These are phyloP conservation scores for Chelonoidis abingdonii DNA, from an alignment of 2,113 vertebrate species.

Conservation along the genomic window DNA sequence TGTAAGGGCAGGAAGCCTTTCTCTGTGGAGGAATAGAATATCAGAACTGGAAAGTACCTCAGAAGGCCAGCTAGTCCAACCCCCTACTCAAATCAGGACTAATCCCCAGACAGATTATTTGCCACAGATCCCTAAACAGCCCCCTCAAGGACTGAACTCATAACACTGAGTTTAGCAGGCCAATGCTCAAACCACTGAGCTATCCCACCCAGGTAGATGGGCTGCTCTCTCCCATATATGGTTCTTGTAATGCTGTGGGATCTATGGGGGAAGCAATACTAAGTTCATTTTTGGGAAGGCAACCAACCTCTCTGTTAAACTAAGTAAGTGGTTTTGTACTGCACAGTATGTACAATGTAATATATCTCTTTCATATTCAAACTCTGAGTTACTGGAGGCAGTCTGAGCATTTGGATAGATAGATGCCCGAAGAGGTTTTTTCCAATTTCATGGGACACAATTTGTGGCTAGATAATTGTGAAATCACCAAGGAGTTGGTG, in stretches of 20 bases:
- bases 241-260: constrained; percentile 8
- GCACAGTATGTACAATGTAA: background rate
- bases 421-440: background rate
- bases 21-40: too few relatives aligned
- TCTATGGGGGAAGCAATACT: background rate
- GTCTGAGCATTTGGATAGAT: background rate
- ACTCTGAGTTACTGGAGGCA: background rate
- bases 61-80: too few relatives aligned
- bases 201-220: too few relatives aligned
- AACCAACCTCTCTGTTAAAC: constrained; percentile 60
- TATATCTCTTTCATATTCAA: background rate
- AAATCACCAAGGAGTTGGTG: background rate
- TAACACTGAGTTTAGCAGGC: too few relatives aligned
- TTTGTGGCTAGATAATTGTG: background rate
- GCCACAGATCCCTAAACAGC: too few relatives aligned
- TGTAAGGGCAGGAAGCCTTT: background rate
- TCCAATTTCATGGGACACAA: background rate
- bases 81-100: too few relatives aligned
- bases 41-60: too few relatives aligned
- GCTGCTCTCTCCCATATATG: too few relatives aligned
- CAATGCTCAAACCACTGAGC: too few relatives aligned
- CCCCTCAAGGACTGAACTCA: too few relatives aligned
- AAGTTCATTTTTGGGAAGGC: background rate
- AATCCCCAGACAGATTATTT: too few relatives aligned
- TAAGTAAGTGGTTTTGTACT: constrained; percentile 54